Percentiles rank a stretch among this genome's conserved stretches.
Evolutionary conservation across 2,888 invertebrate genomes (phyloP).

Genomic region (Heteromurus nitidus): DNA sequence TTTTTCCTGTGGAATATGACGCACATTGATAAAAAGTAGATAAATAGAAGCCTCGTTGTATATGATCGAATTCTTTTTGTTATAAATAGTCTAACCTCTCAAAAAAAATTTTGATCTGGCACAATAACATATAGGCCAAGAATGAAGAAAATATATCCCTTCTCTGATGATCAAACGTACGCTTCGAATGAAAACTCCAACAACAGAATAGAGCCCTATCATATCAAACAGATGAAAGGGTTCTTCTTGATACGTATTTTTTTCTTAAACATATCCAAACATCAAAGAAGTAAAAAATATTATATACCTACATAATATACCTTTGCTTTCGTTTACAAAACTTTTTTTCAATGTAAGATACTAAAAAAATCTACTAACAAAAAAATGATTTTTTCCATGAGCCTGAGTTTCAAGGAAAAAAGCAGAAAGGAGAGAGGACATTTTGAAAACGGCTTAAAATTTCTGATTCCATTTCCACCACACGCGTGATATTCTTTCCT

Average conservation of each 20-base stretch:
- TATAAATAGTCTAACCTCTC: no score
- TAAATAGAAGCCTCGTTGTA: neutral
- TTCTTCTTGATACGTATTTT: neutral
- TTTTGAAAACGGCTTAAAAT: constrained; percentile 60
- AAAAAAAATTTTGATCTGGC: no score
- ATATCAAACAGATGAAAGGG: neutral
- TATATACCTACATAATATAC: no score
- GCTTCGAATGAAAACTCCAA: no score
- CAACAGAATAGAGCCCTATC: neutral
- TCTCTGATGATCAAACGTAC: no score
- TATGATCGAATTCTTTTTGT: neutral
- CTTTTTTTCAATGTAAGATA: neutral
- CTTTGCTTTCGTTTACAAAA: neutral
- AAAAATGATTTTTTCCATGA: constrained; percentile 48
- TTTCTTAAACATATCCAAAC: neutral
- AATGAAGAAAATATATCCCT: no score
- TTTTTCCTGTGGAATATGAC: no score
- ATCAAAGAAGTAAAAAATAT: no score
- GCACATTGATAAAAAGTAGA: no score
- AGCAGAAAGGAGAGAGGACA: constrained; percentile 40
- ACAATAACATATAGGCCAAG: no score
- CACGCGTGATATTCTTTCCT: constrained; percentile 15
- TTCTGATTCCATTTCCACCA: constrained; percentile 46
- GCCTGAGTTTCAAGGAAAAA: constrained; percentile 58
- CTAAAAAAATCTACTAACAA: constrained; percentile 7